Conservation (phyloP, 2,113 vertebrate species). For the Tupaia chinensis region DNA sequence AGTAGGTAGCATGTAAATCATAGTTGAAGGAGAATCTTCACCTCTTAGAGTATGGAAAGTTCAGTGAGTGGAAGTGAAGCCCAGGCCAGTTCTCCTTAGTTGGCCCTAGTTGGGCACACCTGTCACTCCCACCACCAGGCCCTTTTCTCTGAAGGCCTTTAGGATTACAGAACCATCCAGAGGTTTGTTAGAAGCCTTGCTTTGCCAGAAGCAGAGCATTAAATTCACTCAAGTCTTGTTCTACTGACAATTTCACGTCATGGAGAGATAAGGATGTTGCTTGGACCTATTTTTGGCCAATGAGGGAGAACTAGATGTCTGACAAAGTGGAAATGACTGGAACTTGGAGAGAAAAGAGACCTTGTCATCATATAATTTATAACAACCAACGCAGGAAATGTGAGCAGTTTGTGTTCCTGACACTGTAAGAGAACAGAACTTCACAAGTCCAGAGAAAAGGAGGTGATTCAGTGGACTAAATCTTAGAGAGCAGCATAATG, state of each 20-base stretch:
- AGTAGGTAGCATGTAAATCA: slow-evolving; percentile 48
- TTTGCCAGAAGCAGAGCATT: not conserved
- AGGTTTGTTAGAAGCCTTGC: not conserved
- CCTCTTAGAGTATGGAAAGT: not conserved
- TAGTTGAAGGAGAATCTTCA: slow-evolving; percentile 43
- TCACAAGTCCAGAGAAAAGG: not conserved
- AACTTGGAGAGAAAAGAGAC: slow-evolving; percentile 27
- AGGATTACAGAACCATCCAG: not conserved
- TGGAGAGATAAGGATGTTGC: slow-evolving; percentile 1
- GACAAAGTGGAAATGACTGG: not conserved
- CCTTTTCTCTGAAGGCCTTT: not conserved
- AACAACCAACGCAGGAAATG: not conserved
- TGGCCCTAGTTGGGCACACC: not conserved
- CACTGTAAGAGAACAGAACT: not conserved
- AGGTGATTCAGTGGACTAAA: not conserved
- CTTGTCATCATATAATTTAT: slow-evolving; percentile 15
- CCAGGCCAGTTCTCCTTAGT: not conserved
- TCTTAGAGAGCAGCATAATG: not conserved
- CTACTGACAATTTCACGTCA: not conserved
- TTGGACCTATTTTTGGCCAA: slow-evolving; percentile 5
- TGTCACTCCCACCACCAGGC: not conserved
- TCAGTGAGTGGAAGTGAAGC: not conserved
- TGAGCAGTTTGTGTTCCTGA: not conserved
- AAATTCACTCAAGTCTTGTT: not conserved
- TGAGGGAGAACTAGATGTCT: not conserved